Evolutionary conservation across 2,113 vertebrate genomes (phyloP), one percentile per base, ranked within the genome.

Genomic region (Cyprinodon tularosa): DNA sequence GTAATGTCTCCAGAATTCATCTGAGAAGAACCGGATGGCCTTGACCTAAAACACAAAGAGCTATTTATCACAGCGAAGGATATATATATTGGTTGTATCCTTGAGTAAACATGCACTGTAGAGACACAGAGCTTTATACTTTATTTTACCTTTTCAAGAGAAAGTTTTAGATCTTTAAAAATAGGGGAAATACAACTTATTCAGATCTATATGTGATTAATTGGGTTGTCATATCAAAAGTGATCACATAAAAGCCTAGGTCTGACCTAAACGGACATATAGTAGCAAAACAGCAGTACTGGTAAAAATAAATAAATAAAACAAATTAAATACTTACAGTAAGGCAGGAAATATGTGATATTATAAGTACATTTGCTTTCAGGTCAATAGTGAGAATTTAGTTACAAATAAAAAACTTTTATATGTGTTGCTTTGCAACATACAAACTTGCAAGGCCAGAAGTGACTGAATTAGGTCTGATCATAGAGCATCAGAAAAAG

Each of bases 401-500:
- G 50, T 7, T 3, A 20, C 20, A 20, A 57, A 9, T 14, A 48
- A 4, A 15, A 38, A 45, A 29, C 36, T n/a, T 15, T 45, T 9
- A 68, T 37, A 15, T 38, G 17, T 39, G 53, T 7, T 40, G 5
- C 17, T 48, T 38, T 36, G 40, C 12, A 4, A 61, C 62, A 74
- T 11, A 62, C 61, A 77, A 10, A 12, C 39, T 40, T 63, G 71
- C 57, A 67, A 9, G 44, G 12, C 3, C 40, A 12, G 37, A 45
- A 62, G 60, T 66, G 38, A 70, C 12, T 73, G 7, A 71, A 70
- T 76, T 76, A 36, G 76, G 77, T 67, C 5, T 59, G 59, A 68
- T 75, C 20, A 3, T 48, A 45, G 45, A 73, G 80, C 11, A 68
- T 4, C 5, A 38, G 53, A 53, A 86, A 85, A 88, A 67, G 60